phyloP scores from a whole-genome alignment of 1,140 invertebrate genomes.

The Luehdorfia chinensis region DNA sequence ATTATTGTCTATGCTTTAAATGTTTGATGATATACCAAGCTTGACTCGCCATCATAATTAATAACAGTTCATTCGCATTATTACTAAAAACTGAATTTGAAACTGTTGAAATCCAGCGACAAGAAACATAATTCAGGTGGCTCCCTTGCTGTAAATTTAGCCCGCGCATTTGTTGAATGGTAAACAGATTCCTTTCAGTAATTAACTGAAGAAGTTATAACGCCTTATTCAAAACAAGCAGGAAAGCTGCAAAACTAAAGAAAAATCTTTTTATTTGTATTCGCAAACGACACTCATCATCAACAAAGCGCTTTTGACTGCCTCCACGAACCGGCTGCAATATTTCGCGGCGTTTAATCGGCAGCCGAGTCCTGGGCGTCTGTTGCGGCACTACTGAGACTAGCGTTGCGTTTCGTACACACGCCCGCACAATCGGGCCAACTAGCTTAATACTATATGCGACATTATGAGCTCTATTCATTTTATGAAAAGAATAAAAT shows the following conservation, averaged over 20 bases:
- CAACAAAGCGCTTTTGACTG: constrained; percentile 15
- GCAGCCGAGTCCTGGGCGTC: constrained; percentile 13
- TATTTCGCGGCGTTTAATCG: constrained; percentile 17
- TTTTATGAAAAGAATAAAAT: constrained; percentile 29
- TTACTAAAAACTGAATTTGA: too few relatives aligned
- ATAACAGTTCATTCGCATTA: too few relatives aligned
- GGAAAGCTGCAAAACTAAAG: constrained; percentile 1
- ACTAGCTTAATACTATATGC: constrained; percentile 17
- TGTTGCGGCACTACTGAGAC: constrained; percentile 34
- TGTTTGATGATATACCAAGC: too few relatives aligned
- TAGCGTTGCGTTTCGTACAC: constrained; percentile 44
- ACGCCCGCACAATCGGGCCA: constrained; percentile 22
- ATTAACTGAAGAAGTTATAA: constrained; percentile 10
- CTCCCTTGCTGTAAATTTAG: too few relatives aligned
- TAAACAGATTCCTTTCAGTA: constrained; percentile 8
- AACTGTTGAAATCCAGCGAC: too few relatives aligned
- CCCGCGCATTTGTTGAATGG: too few relatives aligned
- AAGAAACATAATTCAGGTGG: too few relatives aligned
- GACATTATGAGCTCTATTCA: constrained; percentile 30
- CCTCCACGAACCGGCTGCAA: constrained; percentile 9
- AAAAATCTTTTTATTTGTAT: constrained; percentile 15
- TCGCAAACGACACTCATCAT: constrained; percentile 16
- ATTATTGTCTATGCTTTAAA: too few relatives aligned
- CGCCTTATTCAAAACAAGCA: constrained; percentile 15
- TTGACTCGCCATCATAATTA: too few relatives aligned